Base-by-base conservation (phyloP, 1,140 invertebrate species). In the Cyclina sinensis region DNA sequence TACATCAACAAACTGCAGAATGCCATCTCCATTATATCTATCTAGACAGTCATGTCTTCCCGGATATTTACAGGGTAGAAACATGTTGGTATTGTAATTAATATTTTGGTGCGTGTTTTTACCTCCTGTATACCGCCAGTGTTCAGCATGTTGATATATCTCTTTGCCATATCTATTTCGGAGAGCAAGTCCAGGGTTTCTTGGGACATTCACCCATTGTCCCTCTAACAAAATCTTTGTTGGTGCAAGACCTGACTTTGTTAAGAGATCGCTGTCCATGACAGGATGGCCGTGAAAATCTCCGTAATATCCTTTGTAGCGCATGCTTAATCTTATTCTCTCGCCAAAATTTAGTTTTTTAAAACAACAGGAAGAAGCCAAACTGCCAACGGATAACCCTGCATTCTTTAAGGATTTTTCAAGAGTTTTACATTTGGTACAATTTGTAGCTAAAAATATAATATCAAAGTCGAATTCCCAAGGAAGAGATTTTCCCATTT, bases 391-490 rank as follows among this genome's bases (percentile, higher is more conserved):
- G 0, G 2, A 35, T 21, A 91, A 91, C 3, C 93, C 91, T 12
- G 39, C 70, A 24, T 79, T 68, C 16, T 65, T 27, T 73, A 94
- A 86, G 1, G 12, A 18, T n/a, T 35, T 32, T 80, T 46, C 81
- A 73, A 70, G 70, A 48, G 68, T 88, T 51, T 73, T 12, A 62
- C 91, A 84, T 27, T 43, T 68, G 2, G 89, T 85, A 74, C 78
- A 89, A 57, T 91, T 91, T 46, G 73, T 37, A n/a, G 81, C 51
- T 7, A 89, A 54, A 87, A 91, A 92, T n/a, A 68, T 85, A 0
- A 94, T 24, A 82, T 94, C 93, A 21, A 82, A 93, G 76, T 94
- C 94, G 12, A 82, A 32, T 62, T 93, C 93, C 94, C 94, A 94
- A 30, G 94, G 94, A 30, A 94, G 76, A 35, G 91, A 62, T 54